These are phyloP conservation scores for Motacilla tschutschensis DNA, from an alignment of 2,113 vertebrate species.

Conservation along the genomic window DNA sequence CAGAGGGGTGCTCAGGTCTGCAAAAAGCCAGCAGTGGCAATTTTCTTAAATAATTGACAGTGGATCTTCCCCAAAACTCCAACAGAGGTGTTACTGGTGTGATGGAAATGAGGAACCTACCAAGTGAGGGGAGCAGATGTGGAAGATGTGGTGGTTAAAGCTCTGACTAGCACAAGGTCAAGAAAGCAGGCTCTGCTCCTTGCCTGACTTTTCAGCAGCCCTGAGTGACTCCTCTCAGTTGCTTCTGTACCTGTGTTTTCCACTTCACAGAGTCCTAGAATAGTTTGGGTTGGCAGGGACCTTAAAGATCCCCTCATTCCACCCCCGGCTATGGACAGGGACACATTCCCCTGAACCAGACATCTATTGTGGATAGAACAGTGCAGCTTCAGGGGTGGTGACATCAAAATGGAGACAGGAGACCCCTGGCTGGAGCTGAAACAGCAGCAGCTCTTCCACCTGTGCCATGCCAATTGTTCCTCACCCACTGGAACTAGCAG, in stretches of 20 bases:
- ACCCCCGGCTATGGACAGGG: neutral
- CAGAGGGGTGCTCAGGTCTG: neutral
- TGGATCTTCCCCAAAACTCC: neutral
- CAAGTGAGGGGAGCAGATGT: neutral
- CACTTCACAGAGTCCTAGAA: neutral
- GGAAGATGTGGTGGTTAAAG: neutral
- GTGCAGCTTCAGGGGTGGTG: neutral
- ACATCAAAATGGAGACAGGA: neutral
- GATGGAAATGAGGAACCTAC: fast-evolving
- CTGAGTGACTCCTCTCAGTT: neutral
- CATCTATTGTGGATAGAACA: neutral
- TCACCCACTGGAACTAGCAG: neutral
- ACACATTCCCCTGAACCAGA: neutral
- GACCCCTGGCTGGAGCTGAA: neutral
- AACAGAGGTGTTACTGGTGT: fast-evolving
- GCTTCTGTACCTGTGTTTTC: neutral
- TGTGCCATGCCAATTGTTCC: neutral
- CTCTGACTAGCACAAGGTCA: neutral
- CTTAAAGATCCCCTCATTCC: neutral
- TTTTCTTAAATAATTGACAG: neutral
- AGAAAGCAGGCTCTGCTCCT: neutral
- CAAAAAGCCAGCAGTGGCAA: neutral
- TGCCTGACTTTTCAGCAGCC: neutral
- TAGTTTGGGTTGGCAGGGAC: neutral
- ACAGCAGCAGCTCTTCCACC: neutral